Base-by-base conservation (phyloP, 2,888 invertebrate genomes). In the Xestia rhomboidea region DNA sequence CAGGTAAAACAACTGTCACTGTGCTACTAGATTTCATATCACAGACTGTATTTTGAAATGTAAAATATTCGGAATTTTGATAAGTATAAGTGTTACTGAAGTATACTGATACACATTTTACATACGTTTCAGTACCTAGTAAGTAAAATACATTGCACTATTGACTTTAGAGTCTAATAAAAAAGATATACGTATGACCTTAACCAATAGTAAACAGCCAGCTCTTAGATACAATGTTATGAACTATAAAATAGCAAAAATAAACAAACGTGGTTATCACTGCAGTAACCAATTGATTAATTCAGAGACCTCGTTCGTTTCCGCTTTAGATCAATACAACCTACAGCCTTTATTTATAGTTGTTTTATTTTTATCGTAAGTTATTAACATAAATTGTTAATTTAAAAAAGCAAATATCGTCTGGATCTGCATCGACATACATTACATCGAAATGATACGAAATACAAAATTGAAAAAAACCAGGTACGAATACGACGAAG, bases 291-390 rank as follows among this genome's bases (percentile, higher is more conserved):
- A 60, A 57, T 62, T 68, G 38, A 78, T 72, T 82, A 30, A 57
- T 82, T 54, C 27, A 62, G 46, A 77, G 73, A 51, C 44, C 78
- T 49, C 44, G 54, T 69, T 15, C 46, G 21, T 78, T 74, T 74
- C 77, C 51, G 44, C 41, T 82, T 73, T 64, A 21, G 13, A 72
- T 63, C 51, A 71, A 63, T 66, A 74, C 21, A 18, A 30, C 27
- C n/a, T 27, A 18, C 27, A 62, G 6, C 41, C 11, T 68, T 15
- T 49, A 64, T 54, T 51, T 68, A 73, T 46, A 7, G 15, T 57
- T 57, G 49, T 63, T 67, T 63, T 51, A 68, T 60, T 62, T 66
- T 13, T 46, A 76, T 66, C 24, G 15, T 68, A 46, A 24, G 18
- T 49, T 57, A 70, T 2, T 24, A 60, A 30, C 18, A 27, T 24